These are phyloP conservation scores for Chaenocephalus aceratus DNA, from an alignment of 2,113 vertebrate species.

Conservation along the genomic window DNA sequence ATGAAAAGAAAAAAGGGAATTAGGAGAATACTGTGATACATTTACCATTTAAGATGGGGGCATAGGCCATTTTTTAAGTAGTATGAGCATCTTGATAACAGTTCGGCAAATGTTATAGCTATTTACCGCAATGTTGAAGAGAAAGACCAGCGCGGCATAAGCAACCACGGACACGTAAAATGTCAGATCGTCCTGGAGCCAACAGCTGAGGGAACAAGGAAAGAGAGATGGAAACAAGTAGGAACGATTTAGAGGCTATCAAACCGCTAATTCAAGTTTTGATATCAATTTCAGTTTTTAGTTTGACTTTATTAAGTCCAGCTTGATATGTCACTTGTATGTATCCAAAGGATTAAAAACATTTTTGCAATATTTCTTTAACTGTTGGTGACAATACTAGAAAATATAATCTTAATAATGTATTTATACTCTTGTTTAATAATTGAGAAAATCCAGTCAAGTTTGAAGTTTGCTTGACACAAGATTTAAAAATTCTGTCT, in stretches of 20 bases:
- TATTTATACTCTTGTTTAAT: background rate
- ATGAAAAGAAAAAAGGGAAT: background rate
- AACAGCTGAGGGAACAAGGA: constrained; percentile 84
- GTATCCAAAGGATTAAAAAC: background rate
- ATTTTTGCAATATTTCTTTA: background rate
- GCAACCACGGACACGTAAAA: constrained; percentile 90
- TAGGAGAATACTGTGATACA: background rate
- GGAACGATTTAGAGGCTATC: background rate
- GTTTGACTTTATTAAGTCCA: background rate
- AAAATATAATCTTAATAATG: background rate
- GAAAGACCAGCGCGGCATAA: constrained; percentile 87
- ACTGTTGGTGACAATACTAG: background rate
- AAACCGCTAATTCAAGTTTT: background rate
- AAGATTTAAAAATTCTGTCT: background rate
- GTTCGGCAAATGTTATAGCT: background rate
- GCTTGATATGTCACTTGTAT: background rate
- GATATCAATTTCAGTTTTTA: background rate
- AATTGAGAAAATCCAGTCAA: background rate
- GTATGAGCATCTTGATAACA: background rate
- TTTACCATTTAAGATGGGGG: background rate
- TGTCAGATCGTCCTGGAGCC: constrained; percentile 85
- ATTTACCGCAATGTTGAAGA: constrained; percentile 84
- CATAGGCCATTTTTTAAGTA: background rate
- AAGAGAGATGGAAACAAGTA: background rate
- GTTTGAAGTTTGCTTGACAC: background rate